Evolutionary conservation across 2,888 invertebrate species (phyloP).

Genomic region (Pyrrhia umbra): DNA sequence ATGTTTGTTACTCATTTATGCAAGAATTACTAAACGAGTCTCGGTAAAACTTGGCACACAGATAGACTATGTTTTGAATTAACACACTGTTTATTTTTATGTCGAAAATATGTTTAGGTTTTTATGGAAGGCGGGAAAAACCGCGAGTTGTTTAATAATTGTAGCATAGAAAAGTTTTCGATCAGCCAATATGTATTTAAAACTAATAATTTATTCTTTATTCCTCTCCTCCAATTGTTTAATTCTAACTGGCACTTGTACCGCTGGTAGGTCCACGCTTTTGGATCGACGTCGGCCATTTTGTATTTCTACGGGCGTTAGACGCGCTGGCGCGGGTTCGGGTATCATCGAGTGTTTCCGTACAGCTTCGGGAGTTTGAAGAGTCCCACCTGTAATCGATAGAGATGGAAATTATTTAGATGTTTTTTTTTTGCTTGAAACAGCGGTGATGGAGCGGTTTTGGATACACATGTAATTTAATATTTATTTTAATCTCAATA

Average conservation of each 20-base stretch:
- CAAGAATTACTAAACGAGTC: too few species aligned
- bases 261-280: conserved; percentile 86
- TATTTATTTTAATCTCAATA: too few species aligned
- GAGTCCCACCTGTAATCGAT: conserved; percentile 72
- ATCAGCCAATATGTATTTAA: conserved; percentile 24
- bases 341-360: conserved; percentile 80
- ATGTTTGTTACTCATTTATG: too few species aligned
- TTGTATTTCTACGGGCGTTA: conserved; percentile 67
- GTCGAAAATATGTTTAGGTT: too few species aligned
- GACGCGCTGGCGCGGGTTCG: conserved; percentile 70
- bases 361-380: conserved; percentile 75
- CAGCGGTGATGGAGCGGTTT: conserved; percentile 7
- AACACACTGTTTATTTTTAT: too few species aligned
- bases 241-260: conserved; percentile 85
- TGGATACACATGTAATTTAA: too few species aligned
- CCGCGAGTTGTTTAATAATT: too few species aligned
- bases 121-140: too few species aligned
- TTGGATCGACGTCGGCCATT: conserved; percentile 82
- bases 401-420: conserved; percentile 1
- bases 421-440: background rate
- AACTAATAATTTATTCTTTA: conserved; percentile 58
- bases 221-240: conserved; percentile 81
- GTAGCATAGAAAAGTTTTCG: background rate
- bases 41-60: too few species aligned
- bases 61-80: too few species aligned